Evolutionary conservation across 2,797 vertebrate species (phyloP).

Genomic region (Sebastes steindachneri): DNA sequence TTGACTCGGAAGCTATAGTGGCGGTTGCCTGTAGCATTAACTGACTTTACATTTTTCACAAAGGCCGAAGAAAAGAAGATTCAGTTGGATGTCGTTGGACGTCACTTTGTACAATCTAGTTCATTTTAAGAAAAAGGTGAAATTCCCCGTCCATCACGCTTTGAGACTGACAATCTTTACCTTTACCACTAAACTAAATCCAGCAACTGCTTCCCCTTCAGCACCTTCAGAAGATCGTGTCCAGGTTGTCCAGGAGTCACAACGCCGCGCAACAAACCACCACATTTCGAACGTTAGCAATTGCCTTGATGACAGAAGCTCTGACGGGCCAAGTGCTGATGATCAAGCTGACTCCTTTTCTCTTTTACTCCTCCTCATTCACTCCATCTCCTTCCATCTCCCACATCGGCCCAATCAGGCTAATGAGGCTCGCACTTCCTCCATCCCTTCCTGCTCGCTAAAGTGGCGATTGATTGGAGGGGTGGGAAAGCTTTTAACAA

Average conservation of each 20-base stretch:
- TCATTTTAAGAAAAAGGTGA: background rate
- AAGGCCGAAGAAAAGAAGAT: background rate
- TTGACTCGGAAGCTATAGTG: background rate
- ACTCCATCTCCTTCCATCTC: slow-evolving; percentile 67
- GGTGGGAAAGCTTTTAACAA: slow-evolving; percentile 85
- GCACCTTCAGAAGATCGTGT: slow-evolving; percentile 22
- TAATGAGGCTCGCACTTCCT: slow-evolving; percentile 82
- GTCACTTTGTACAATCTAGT: background rate
- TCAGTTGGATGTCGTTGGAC: background rate
- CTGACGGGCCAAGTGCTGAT: slow-evolving; percentile 76
- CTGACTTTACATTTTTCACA: background rate
- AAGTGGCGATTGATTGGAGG: slow-evolving; percentile 86
- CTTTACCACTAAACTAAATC: background rate
- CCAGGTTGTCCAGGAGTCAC: background rate
- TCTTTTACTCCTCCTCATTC: slow-evolving; percentile 54
- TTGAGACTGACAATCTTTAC: background rate
- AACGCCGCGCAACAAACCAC: slow-evolving; percentile 36
- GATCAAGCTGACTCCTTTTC: slow-evolving; percentile 79
- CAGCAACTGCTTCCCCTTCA: background rate
- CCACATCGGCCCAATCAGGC: slow-evolving; percentile 80
- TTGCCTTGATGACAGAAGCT: slow-evolving; percentile 57
- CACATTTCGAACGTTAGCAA: slow-evolving; percentile 30
- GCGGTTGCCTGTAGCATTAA: background rate
- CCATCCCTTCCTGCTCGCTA: slow-evolving; percentile 78
- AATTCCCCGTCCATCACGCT: too few relatives aligned